Evolutionary conservation across 2,113 vertebrate genomes (phyloP).

Genomic region (Oostethus manadensis): DNA sequence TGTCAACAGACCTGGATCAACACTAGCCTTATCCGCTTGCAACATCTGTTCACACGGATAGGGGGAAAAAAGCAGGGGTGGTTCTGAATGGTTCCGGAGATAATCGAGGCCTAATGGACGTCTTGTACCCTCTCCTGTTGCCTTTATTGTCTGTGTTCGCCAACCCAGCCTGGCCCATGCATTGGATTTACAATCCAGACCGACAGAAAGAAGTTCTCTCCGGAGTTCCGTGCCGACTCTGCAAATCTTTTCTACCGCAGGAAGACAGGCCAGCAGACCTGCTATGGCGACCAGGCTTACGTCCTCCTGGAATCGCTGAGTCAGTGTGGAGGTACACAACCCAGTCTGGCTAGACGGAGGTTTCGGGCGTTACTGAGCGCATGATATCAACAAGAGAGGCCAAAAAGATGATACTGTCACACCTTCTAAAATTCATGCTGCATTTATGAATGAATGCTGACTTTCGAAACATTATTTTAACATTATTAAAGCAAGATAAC

Average conservation of each 20-base stretch:
- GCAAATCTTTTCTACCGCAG: conserved; percentile 67
- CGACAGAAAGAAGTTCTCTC: conserved; percentile 55
- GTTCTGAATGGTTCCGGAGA: neutral
- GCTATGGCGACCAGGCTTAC: conserved; percentile 71
- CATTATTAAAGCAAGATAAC: too few species aligned
- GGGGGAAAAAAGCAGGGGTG: neutral
- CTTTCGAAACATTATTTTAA: too few species aligned
- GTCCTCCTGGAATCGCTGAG: conserved; percentile 66
- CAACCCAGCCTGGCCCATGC: conserved; percentile 66
- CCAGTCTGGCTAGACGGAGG: neutral
- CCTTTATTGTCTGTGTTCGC: neutral
- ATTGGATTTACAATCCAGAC: conserved; percentile 67
- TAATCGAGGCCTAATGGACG: neutral
- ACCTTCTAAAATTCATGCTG: too few species aligned
- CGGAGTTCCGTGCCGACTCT: conserved; percentile 66
- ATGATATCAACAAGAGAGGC: neutral
- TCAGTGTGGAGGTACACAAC: conserved; percentile 57
- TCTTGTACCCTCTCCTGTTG: neutral
- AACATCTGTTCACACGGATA: conserved; percentile 45
- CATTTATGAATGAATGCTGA: too few species aligned
- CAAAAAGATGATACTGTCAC: too few species aligned
- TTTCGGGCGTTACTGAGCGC: neutral
- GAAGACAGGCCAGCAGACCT: conserved; percentile 63
- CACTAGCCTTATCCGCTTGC: neutral
- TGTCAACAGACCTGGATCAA: conserved; percentile 5